A percentile compares a stretch with the other conserved stretches of the same genome.
phyloP scores from a whole-genome alignment of 2,113 vertebrate genomes.

The Nanger granti region DNA sequence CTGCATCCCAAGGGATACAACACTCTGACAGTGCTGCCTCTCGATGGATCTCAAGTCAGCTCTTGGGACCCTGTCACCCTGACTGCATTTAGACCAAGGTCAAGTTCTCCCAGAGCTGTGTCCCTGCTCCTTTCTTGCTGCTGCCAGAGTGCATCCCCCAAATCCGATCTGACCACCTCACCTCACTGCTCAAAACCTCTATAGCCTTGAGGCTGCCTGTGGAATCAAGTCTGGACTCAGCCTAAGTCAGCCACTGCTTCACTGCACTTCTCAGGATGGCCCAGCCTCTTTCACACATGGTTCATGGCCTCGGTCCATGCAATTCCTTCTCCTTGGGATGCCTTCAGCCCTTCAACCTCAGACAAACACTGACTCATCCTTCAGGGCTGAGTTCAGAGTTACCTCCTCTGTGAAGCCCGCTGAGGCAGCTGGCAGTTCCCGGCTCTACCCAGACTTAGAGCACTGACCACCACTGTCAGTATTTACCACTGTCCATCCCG shows the following conservation, averaged over 20 bases:
- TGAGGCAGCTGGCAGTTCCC: background rate
- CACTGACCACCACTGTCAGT: background rate
- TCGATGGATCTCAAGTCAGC: background rate
- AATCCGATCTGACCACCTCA: background rate
- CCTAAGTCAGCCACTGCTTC: background rate
- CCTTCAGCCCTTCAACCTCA: background rate
- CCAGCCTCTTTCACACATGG: background rate
- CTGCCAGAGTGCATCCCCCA: background rate
- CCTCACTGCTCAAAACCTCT: background rate
- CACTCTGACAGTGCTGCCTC: background rate
- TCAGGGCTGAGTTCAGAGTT: background rate
- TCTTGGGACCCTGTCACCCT: background rate
- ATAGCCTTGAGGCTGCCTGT: background rate
- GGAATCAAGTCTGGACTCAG: background rate
- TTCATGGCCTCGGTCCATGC: background rate
- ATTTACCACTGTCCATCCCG: background rate
- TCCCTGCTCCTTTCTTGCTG: background rate
- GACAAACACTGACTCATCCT: background rate
- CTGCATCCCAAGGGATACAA: background rate
- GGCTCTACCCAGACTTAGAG: background rate
- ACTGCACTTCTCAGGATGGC: background rate
- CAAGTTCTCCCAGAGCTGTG: background rate
- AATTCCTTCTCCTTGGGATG: background rate
- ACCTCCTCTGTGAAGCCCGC: background rate
- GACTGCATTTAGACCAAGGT: too few relatives aligned